phyloP scores from a whole-genome alignment of 1,140 invertebrate genomes.

The Caenorhabditis tropicalis region DNA sequence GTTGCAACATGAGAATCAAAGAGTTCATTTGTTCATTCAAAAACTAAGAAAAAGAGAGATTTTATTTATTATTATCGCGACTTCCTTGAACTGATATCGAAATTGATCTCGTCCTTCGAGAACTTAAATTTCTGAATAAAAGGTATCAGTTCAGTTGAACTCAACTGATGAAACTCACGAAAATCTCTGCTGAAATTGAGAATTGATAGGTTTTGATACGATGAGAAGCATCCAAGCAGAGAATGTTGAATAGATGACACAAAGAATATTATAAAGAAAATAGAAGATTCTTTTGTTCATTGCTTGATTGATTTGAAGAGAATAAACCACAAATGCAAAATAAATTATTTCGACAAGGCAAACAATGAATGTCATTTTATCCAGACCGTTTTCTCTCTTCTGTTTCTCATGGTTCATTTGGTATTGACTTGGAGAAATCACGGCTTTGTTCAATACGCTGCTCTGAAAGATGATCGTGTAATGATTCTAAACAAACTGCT shows the following conservation, averaged over 20 bases:
- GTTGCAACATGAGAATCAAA: neutral
- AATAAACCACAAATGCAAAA: constrained; percentile 11
- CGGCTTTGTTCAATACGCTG: neutral
- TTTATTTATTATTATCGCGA: neutral
- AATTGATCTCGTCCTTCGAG: neutral
- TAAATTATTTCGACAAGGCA: neutral
- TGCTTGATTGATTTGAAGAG: constrained; percentile 11
- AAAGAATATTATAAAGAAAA: constrained; percentile 23
- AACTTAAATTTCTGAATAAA: neutral
- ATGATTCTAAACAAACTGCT: neutral
- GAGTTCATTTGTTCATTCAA: neutral
- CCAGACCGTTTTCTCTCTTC: neutral
- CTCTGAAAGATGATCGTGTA: neutral
- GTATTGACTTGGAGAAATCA: neutral
- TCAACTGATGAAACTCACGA: no score
- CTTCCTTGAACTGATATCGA: constrained; percentile 28
- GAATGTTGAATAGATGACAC: constrained; percentile 12
- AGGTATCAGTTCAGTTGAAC: neutral
- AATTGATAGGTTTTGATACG: constrained; percentile 1
- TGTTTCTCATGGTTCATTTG: neutral
- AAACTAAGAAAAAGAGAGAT: neutral
- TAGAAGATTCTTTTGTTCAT: constrained; percentile 36
- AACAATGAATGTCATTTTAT: constrained; percentile 22
- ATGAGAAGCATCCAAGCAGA: constrained; percentile 31
- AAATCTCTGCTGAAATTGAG: neutral